These are phyloP conservation scores for Tetramorium simillimum DNA, from an alignment of 1,140 invertebrate genomes.

Conservation along the genomic window DNA sequence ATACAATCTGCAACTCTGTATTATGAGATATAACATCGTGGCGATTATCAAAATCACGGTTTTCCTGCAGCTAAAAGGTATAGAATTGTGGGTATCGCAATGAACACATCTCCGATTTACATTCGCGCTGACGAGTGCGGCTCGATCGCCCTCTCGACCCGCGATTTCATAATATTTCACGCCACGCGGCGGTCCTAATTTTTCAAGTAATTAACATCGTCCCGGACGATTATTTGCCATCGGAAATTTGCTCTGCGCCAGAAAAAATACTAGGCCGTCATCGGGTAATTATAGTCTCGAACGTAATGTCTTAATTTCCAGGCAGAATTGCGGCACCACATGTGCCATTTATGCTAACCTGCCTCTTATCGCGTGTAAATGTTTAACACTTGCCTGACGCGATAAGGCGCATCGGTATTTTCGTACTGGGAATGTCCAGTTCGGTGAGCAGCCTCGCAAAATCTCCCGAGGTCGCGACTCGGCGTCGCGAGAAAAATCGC, in stretches of 20 bases:
- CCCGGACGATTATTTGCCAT: background rate
- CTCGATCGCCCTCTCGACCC: too few species aligned
- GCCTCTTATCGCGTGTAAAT: constrained; percentile 67
- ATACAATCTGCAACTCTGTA: background rate
- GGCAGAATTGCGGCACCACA: background rate
- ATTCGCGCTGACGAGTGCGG: background rate
- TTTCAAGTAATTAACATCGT: constrained; percentile 26
- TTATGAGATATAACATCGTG: background rate
- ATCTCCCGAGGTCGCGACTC: background rate
- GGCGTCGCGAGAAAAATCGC: background rate
- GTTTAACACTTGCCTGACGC: constrained; percentile 57
- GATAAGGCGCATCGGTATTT: constrained; percentile 58
- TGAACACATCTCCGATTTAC: background rate
- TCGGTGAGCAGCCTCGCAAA: constrained; percentile 33
- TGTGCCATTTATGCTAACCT: constrained; percentile 64
- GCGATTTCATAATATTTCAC: background rate
- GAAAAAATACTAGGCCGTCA: background rate
- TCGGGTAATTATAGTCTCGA: constrained; percentile 23
- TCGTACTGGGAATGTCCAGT: background rate
- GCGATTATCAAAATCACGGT: constrained; percentile 8
- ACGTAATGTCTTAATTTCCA: constrained; percentile 63
- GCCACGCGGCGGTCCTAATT: background rate
- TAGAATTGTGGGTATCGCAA: background rate
- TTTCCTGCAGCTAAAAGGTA: background rate
- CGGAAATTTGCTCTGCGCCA: constrained; percentile 24